These are phyloP conservation scores for Martes martes DNA, from an alignment of 2,113 vertebrate genomes.

Conservation along the genomic window DNA sequence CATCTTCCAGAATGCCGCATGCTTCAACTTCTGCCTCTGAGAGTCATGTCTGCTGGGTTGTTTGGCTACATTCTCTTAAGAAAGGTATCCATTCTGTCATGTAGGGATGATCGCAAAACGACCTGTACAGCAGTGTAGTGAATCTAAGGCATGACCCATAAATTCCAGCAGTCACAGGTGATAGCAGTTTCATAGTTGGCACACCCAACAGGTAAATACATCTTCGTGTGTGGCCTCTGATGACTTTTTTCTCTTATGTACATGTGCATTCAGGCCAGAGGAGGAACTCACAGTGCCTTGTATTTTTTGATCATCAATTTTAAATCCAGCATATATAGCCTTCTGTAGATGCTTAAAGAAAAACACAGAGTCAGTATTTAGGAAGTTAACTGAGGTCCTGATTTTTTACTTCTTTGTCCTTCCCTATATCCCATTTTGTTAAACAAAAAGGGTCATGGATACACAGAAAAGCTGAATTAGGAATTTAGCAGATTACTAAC, in stretches of 20 bases:
- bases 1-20: background rate
- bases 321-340: background rate
- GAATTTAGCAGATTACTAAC: background rate
- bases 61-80: background rate
- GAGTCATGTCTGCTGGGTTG: background rate
- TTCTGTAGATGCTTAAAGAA: background rate
- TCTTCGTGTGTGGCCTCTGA: background rate
- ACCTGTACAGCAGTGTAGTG: background rate
- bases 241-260: background rate
- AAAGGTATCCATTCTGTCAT: background rate
- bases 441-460: background rate
- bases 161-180: background rate
- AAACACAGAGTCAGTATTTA: background rate
- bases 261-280: background rate
- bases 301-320: background rate
- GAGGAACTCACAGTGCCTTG: background rate
- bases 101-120: background rate
- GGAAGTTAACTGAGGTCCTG: background rate
- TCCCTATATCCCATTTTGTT: background rate
- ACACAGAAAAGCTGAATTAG: background rate
- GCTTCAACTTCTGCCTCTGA: background rate
- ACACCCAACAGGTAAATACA: background rate
- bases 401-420: background rate
- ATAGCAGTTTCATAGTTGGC: background rate
- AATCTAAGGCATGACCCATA: background rate